Percentiles rank a stretch among this genome's conserved stretches.
phyloP scores from a whole-genome alignment of 1,140 invertebrate genomes.

The Eumeta japonica region DNA sequence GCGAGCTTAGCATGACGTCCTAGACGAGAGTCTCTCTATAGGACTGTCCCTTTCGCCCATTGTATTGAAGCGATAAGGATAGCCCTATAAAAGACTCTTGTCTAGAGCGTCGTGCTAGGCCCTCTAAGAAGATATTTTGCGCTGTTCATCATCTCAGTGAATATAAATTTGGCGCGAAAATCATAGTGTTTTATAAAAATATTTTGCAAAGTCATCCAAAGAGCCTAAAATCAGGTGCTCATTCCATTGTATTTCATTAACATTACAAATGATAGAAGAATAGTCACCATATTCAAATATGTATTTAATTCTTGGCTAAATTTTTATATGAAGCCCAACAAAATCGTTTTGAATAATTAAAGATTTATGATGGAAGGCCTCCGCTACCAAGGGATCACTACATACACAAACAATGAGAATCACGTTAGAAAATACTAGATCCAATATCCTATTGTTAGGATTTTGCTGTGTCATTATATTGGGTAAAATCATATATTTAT shows the following conservation, averaged over 20 bases:
- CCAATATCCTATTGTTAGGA: not conserved
- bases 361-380: not conserved
- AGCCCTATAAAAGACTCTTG: too few species aligned
- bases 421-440: not conserved
- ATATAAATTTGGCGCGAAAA: not conserved
- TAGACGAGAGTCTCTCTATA: too few species aligned
- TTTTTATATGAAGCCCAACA: not conserved
- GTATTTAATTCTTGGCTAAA: not conserved
- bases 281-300: not conserved
- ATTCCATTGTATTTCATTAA: too few species aligned
- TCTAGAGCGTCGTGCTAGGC: too few species aligned
- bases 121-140: too few species aligned
- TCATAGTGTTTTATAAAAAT: not conserved
- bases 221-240: not conserved
- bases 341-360: not conserved
- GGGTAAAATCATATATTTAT: not conserved
- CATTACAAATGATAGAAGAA: not conserved
- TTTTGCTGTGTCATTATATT: not conserved
- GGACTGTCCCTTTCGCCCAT: too few species aligned
- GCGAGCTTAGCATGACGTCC: too few species aligned
- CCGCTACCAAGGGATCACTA: not conserved
- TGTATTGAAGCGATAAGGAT: too few species aligned
- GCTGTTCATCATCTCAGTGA: not conserved
- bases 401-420: not conserved
- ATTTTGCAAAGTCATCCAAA: not conserved